Percentiles rank a stretch among this genome's conserved stretches.
Evolutionary conservation across 2,113 vertebrate species (phyloP).

Genomic region (Pachypanchax playfairii): DNA sequence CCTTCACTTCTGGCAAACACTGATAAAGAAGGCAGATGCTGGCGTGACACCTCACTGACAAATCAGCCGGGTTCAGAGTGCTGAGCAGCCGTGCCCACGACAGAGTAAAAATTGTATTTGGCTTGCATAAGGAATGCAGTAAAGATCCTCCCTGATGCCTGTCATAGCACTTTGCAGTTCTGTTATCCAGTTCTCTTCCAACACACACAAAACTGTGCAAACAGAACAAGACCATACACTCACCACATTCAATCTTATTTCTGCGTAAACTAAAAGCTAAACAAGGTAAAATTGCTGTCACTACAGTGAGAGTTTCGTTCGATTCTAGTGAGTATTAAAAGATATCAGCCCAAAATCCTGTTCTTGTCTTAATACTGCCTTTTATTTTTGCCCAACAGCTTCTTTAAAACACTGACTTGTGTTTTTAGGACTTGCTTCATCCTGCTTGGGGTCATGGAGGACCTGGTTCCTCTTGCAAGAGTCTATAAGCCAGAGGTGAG

Average conservation of each 20-base stretch:
- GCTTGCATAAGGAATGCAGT: constrained; percentile 14
- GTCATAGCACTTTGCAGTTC: constrained; percentile 18
- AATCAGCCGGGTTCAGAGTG: not conserved
- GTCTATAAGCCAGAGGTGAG: too few species aligned
- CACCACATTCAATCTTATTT: not conserved
- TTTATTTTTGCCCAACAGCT: too few species aligned
- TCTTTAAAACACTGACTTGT: too few species aligned
- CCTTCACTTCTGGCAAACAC: constrained; percentile 27
- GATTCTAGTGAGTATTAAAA: too few species aligned
- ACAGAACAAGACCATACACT: not conserved
- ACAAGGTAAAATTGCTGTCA: too few species aligned
- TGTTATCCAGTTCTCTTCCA: not conserved
- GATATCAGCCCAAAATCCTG: too few species aligned
- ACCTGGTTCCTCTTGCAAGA: too few species aligned
- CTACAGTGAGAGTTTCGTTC: too few species aligned
- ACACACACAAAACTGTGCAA: not conserved
- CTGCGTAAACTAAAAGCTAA: not conserved
- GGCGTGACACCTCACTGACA: constrained; percentile 29
- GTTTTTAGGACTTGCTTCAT: too few species aligned
- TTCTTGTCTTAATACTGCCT: too few species aligned
- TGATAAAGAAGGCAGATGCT: constrained; percentile 28
- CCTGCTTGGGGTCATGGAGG: too few species aligned
- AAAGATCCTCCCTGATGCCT: constrained; percentile 29
- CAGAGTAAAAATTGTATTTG: constrained; percentile 10
- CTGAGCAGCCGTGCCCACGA: constrained; percentile 12